Conservation (phyloP, 2,888 invertebrate genomes). For the Hydrotaea cyrtoneurina region DNA sequence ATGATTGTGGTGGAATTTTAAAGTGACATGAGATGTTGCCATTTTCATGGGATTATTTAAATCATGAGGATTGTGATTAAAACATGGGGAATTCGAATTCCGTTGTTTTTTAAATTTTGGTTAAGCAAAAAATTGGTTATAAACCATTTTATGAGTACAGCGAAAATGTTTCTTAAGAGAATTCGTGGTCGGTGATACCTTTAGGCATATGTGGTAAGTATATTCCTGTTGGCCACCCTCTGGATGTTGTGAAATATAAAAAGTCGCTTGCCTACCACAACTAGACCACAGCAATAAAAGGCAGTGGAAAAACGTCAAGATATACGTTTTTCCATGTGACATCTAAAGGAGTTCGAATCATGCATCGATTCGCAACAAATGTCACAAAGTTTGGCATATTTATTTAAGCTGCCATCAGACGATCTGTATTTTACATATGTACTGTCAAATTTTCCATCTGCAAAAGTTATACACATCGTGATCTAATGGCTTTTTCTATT, state of each 20-base stretch:
- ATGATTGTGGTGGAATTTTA: no score
- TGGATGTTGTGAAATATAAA: slow-evolving; percentile 76
- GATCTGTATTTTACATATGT: no score
- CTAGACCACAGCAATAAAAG: slow-evolving; percentile 78
- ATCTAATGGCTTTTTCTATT: no score
- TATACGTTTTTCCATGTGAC: slow-evolving; percentile 77
- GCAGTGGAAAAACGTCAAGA: slow-evolving; percentile 73
- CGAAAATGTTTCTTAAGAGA: slow-evolving; percentile 78
- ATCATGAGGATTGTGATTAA: no score
- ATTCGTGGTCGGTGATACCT: slow-evolving; percentile 77
- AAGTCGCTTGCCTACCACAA: slow-evolving; percentile 75
- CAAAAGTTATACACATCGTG: no score
- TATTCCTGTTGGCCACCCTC: slow-evolving; percentile 73
- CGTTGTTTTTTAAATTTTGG: no score
- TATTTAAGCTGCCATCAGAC: no score
- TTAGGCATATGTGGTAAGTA: slow-evolving; percentile 77
- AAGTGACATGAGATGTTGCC: no score
- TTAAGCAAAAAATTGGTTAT: no score
- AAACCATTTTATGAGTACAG: slow-evolving; percentile 76
- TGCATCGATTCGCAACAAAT: slow-evolving; percentile 77
- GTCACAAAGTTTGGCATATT: slow-evolving; percentile 49
- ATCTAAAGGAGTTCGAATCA: slow-evolving; percentile 75
- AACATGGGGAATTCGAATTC: no score
- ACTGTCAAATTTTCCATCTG: no score
- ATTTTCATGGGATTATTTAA: no score